A percentile compares a stretch with the other conserved stretches of the same genome.
phyloP scores from a whole-genome alignment of 2,888 invertebrate genomes.

The Eumacrocentrus americanus region DNA sequence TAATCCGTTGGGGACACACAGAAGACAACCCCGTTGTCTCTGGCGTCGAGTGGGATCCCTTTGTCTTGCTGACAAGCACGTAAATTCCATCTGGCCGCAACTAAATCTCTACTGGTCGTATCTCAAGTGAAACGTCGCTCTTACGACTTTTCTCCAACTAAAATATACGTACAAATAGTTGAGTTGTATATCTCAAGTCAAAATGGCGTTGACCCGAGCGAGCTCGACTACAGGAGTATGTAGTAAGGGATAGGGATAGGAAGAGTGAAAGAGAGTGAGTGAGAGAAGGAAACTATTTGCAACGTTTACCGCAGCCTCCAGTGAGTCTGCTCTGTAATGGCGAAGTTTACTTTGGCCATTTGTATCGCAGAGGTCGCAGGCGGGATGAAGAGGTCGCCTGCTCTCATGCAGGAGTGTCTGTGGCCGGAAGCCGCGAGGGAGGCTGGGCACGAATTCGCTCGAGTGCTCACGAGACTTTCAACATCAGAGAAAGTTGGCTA shows the following conservation, averaged over 20 bases:
- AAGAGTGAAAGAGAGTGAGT: too few species aligned
- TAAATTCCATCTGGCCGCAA: slow-evolving; percentile 15
- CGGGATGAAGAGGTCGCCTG: slow-evolving; percentile 21
- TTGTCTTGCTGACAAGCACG: slow-evolving; percentile 11
- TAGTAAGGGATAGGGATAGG: too few species aligned
- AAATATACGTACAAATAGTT: slow-evolving; percentile 6
- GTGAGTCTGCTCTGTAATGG: slow-evolving; percentile 48
- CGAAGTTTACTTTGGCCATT: slow-evolving; percentile 60
- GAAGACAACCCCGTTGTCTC: background rate
- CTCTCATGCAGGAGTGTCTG: slow-evolving; percentile 20
- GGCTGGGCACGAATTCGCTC: slow-evolving; percentile 22
- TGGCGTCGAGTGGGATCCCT: slow-evolving; percentile 2
- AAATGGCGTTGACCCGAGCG: slow-evolving; percentile 14
- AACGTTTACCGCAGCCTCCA: slow-evolving; percentile 41
- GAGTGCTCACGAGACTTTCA: slow-evolving; percentile 30
- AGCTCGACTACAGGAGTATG: too few species aligned
- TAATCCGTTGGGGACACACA: slow-evolving; percentile 2
- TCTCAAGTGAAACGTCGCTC: slow-evolving; percentile 13
- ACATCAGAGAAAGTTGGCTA: slow-evolving; percentile 33
- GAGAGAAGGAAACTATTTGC: slow-evolving; percentile 24
- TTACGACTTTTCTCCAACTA: background rate
- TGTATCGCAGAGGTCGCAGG: slow-evolving; percentile 44
- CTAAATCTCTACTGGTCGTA: slow-evolving; percentile 21
- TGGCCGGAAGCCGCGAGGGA: slow-evolving; percentile 23
- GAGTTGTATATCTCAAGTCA: slow-evolving; percentile 9